Evolutionary conservation across 2,888 invertebrate species (phyloP).

Genomic region (Oscheius sp.): DNA sequence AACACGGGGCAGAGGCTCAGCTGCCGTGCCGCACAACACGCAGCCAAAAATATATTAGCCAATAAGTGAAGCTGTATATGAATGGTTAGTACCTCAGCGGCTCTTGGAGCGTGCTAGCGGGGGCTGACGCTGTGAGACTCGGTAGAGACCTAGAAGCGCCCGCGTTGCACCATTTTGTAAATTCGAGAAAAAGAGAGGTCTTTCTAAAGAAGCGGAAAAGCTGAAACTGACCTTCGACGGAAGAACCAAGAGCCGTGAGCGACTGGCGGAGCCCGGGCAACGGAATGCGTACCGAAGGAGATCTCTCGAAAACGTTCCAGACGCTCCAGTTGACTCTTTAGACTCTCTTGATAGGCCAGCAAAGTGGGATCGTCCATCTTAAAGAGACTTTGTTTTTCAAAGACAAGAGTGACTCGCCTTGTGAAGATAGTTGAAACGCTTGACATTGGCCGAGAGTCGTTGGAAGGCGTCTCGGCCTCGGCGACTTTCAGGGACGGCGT

Average conservation of each 20-base stretch:
- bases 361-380: slow-evolving; percentile 71
- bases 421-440: slow-evolving; percentile 68
- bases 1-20: slow-evolving; percentile 24
- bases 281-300: slow-evolving; percentile 69
- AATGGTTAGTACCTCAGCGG: slow-evolving; percentile 58
- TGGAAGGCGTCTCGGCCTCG: slow-evolving; percentile 50
- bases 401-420: slow-evolving; percentile 53
- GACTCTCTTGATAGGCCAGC: slow-evolving; percentile 67
- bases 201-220: neutral
- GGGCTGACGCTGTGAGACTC: slow-evolving; percentile 64
- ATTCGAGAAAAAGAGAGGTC: neutral
- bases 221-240: slow-evolving; percentile 62
- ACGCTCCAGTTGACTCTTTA: slow-evolving; percentile 64
- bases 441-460: slow-evolving; percentile 67
- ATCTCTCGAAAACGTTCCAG: slow-evolving; percentile 68
- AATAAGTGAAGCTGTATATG: neutral
- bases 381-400: slow-evolving; percentile 33
- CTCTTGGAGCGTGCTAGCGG: slow-evolving; percentile 63
- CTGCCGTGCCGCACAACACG: slow-evolving; percentile 22
- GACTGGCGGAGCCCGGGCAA: slow-evolving; percentile 69
- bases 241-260: slow-evolving; percentile 69
- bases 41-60: slow-evolving; percentile 10
- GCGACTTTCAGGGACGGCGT: slow-evolving; percentile 43
- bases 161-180: neutral
- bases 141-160: slow-evolving; percentile 60